A percentile compares a stretch with the other conserved stretches of the same genome.
These are phyloP conservation scores for Carollia perspicillata DNA, from an alignment of 2,113 vertebrate species.

Conservation along the genomic window DNA sequence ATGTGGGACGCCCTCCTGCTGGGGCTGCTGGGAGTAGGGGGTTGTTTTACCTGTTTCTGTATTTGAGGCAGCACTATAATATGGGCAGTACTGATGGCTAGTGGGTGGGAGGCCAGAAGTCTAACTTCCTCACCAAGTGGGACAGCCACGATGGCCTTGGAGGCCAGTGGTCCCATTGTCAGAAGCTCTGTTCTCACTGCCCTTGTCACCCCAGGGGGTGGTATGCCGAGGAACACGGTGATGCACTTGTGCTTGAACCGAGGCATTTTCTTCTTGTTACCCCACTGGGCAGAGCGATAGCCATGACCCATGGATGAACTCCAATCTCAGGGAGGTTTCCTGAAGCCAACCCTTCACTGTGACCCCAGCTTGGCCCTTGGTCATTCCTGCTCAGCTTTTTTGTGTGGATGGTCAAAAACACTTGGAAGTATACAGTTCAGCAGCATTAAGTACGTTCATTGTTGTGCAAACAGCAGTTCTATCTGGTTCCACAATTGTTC, in stretches of 20 bases:
- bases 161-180: neutral
- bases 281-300: neutral
- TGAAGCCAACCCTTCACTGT: neutral
- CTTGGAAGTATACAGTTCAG: neutral
- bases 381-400: neutral
- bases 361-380: neutral
- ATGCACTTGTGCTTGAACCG: neutral
- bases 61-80: neutral
- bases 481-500: too few species aligned
- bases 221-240: neutral
- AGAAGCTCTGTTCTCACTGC: neutral
- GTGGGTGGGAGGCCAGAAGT: neutral
- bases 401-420: too few species aligned
- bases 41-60: neutral
- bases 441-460: neutral
- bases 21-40: neutral
- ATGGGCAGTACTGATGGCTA: neutral
- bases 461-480: neutral
- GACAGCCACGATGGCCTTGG: neutral
- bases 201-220: fast-evolving
- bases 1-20: neutral
- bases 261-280: neutral
- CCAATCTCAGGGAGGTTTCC: neutral
- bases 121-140: neutral
- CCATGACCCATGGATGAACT: neutral